A percentile compares a stretch with the other conserved stretches of the same genome.
Conservation (phyloP, 2,797 vertebrate genomes). For the Melanotaenia pygmaea region DNA sequence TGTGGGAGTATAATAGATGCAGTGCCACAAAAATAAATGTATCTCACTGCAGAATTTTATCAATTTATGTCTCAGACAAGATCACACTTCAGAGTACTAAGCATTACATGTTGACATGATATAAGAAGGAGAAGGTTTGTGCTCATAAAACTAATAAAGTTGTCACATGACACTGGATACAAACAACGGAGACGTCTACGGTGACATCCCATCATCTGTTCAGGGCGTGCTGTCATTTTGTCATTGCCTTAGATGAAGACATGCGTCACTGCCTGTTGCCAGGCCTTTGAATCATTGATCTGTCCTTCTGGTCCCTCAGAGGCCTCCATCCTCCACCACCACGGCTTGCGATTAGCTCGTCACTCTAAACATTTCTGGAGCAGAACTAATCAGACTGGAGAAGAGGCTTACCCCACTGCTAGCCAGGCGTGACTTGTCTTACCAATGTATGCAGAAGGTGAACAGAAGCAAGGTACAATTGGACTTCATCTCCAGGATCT, state of each 20-base stretch:
- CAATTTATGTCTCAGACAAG: background rate
- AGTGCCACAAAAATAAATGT: background rate
- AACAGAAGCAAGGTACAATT: slow-evolving; percentile 43
- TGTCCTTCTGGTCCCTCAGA: slow-evolving; percentile 44
- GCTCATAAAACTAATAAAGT: slow-evolving; percentile 9
- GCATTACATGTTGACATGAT: background rate
- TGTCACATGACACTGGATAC: slow-evolving; percentile 1
- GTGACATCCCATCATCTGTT: slow-evolving; percentile 8
- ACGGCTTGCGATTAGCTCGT: slow-evolving; percentile 66
- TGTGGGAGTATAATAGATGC: background rate
- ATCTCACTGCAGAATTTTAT: background rate
- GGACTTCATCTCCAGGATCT: slow-evolving; percentile 52
- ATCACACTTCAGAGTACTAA: background rate
- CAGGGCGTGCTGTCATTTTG: slow-evolving; percentile 28
- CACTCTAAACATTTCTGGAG: slow-evolving; percentile 74
- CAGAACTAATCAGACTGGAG: slow-evolving; percentile 75
- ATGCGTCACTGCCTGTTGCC: slow-evolving; percentile 21
- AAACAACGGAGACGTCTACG: slow-evolving; percentile 6
- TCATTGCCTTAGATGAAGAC: slow-evolving; percentile 31
- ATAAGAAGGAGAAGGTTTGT: background rate
- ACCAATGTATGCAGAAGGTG: slow-evolving; percentile 46
- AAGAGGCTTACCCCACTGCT: slow-evolving; percentile 51
- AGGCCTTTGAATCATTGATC: slow-evolving; percentile 57
- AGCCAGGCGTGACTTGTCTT: slow-evolving; percentile 63
- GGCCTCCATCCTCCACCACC: slow-evolving; percentile 36